Evolutionary conservation across 2,113 vertebrate genomes (phyloP), one percentile per base, ranked within the genome.

Genomic region (Ophthalmotilapia sp.): DNA sequence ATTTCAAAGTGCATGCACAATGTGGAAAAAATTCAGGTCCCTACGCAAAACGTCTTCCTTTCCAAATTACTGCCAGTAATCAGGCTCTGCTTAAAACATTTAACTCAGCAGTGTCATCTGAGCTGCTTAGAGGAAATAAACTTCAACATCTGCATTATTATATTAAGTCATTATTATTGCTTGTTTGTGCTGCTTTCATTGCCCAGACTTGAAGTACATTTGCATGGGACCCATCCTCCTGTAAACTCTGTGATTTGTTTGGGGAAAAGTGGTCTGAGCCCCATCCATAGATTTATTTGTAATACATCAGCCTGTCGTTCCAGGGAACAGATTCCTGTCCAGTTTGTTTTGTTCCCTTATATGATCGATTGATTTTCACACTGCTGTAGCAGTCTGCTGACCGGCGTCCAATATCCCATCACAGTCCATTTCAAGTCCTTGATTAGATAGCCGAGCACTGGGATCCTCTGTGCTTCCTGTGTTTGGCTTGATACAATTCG

Each of bases 401-500:
- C 88, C 29, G 7, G 54, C 7, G 36, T 79, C 86, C 82, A 83
- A 31, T 49, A 83, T 88, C 86, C 5, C 68, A 83, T 68, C 83
- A 81, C 36, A 86, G 86, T 85, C 89, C 79, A 90, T 92, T 86
- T 90, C 47, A 73, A 75, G 73, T 58, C 58, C 54, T 79, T 81
- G 81, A 88, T 94, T 92, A 86, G 84, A 89, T 75, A 14, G 38
- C 3, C 6, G 73, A 81, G 33, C 82, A 73, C 84, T 83, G 84
- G 62, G 80, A 79, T 55, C 8, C 88, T 77, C 12, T 15, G 77
- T 26, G 65, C 84, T 91, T 62, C 86, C 90, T 91, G 87, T 19
- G 53, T 88, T 90, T 47, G 40, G 53, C 81, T 80, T 85, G 87
- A 92, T 90, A 42, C 2, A 5, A 86, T 91, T 80, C 26, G 33